Conservation (phyloP, 2,888 invertebrate genomes). For the Ferdinandea cuprea region DNA sequence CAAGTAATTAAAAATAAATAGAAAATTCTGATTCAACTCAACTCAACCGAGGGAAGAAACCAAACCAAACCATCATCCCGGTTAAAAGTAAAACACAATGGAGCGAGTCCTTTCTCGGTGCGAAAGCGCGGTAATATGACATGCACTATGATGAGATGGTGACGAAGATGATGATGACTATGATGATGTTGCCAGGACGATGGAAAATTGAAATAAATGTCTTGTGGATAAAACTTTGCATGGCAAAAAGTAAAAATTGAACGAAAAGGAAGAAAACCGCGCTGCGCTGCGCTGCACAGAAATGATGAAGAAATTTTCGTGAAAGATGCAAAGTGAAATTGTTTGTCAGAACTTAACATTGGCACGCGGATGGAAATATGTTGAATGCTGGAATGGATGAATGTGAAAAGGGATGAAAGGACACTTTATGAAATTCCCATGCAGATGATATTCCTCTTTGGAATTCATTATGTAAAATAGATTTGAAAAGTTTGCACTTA, state of each 20-base stretch:
- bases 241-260: slow-evolving; percentile 14
- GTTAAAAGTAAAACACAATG: slow-evolving; percentile 31
- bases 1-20: slow-evolving; percentile 63
- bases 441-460: slow-evolving; percentile 74
- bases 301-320: slow-evolving; percentile 31
- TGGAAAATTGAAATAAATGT: slow-evolving; percentile 66
- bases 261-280: slow-evolving; percentile 10
- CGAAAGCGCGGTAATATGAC: slow-evolving; percentile 41
- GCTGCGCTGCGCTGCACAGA: not conserved
- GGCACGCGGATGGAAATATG: not conserved
- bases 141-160: slow-evolving; percentile 46
- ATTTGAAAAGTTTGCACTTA: slow-evolving; percentile 73
- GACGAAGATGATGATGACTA: slow-evolving; percentile 22
- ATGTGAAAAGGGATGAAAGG: slow-evolving; percentile 51
- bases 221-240: slow-evolving; percentile 57
- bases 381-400: slow-evolving; percentile 26
- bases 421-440: slow-evolving; percentile 73
- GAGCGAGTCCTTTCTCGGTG: slow-evolving; percentile 2
- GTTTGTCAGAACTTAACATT: slow-evolving; percentile 68
- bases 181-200: slow-evolving; percentile 45
- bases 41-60: slow-evolving; percentile 21
- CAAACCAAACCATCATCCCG: slow-evolving; percentile 22
- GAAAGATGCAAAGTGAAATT: slow-evolving; percentile 69
- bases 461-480: slow-evolving; percentile 71
- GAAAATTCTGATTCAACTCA: slow-evolving; percentile 26